phyloP scores from a whole-genome alignment of 1,140 invertebrate species.

The Drosophila novamexicana region DNA sequence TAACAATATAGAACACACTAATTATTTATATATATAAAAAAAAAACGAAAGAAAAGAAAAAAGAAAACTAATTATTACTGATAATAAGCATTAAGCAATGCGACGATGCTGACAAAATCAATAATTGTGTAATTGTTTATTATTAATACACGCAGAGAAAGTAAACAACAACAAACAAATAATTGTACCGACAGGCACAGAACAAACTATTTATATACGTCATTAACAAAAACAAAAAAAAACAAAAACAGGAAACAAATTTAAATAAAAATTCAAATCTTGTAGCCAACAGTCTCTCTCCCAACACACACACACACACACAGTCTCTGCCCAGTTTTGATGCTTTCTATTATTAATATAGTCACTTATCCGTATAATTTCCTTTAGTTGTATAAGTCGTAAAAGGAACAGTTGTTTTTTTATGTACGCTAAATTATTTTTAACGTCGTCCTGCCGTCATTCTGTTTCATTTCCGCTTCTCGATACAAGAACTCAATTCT shows the following conservation, averaged over 20 bases:
- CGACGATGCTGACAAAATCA: constrained; percentile 29
- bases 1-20: constrained; percentile 41
- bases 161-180: constrained; percentile 24
- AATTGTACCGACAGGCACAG: constrained; percentile 41
- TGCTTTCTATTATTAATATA: constrained; percentile 19
- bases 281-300: constrained; percentile 34
- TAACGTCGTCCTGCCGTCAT: constrained; percentile 35
- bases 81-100: constrained; percentile 3
- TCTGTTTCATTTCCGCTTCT: constrained; percentile 61
- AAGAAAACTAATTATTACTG: constrained; percentile 66
- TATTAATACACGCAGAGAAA: constrained; percentile 45
- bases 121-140: constrained; percentile 63
- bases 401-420: constrained; percentile 21
- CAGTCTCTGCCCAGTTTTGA: constrained; percentile 10
- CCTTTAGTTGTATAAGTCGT: constrained; percentile 41
- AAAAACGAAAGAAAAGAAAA: constrained; percentile 16
- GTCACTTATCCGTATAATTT: constrained; percentile 40
- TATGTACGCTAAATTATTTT: constrained; percentile 50
- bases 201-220: constrained; percentile 57
- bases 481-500: constrained; percentile 67
- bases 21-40: constrained; percentile 56
- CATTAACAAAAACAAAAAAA: constrained; percentile 25
- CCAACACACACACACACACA: constrained; percentile 9
- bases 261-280: constrained; percentile 20
- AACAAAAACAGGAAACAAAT: constrained; percentile 1